Evolutionary conservation across 1,140 invertebrate species (phyloP).

Genomic region (Drosophila lowei): DNA sequence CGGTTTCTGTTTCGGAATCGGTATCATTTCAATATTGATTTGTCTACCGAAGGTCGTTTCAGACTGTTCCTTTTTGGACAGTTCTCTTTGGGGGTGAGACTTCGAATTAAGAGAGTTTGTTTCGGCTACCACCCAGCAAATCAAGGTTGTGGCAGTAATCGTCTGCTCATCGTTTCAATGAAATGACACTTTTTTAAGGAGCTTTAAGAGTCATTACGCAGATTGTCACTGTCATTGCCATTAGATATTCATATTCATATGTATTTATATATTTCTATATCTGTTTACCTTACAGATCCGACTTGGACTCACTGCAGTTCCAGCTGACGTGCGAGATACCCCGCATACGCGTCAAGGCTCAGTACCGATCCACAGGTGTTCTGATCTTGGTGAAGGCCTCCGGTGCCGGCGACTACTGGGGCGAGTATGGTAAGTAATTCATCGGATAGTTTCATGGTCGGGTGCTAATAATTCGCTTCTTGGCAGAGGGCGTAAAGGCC

Average conservation of each 20-base stretch:
- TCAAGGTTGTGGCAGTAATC: conserved; percentile 22
- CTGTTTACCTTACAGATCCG: conserved; percentile 85
- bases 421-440: conserved; percentile 89
- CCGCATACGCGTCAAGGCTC: conserved; percentile 89
- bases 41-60: conserved; percentile 3
- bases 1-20: conserved; percentile 35
- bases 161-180: conserved; percentile 52
- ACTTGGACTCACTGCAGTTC: conserved; percentile 89
- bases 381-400: conserved; percentile 91
- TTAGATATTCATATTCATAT: conserved; percentile 48
- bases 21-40: conserved; percentile 12
- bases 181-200: conserved; percentile 52
- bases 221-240: conserved; percentile 71
- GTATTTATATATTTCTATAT: conserved; percentile 4
- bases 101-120: conserved; percentile 14
- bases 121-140: too few relatives aligned
- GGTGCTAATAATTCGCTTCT: conserved; percentile 2
- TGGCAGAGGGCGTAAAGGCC: conserved; percentile 90
- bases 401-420: conserved; percentile 93
- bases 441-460: not conserved
- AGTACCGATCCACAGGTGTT: conserved; percentile 90
- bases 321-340: conserved; percentile 91
- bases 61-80: not conserved
- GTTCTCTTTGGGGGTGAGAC: conserved; percentile 5
- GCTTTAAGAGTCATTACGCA: conserved; percentile 26